These are phyloP conservation scores for Drosophila maculinotata DNA, from an alignment of 2,888 invertebrate genomes.

Conservation along the genomic window DNA sequence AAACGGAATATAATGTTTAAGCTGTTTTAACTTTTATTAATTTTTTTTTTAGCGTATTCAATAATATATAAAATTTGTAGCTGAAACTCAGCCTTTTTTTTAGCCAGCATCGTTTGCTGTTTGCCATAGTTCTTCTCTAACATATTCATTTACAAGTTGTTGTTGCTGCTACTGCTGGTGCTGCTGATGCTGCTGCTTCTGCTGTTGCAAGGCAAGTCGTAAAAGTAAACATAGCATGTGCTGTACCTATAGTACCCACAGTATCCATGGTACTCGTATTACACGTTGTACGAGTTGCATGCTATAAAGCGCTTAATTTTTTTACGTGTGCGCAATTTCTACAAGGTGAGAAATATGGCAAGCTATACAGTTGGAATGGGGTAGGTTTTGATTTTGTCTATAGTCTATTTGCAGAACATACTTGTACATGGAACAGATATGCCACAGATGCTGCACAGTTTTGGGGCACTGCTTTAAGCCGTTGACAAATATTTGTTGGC, in stretches of 20 bases:
- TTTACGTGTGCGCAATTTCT: constrained; percentile 49
- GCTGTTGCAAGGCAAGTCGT: constrained; percentile 62
- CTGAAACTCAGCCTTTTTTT: constrained; percentile 2
- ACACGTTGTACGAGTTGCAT: constrained; percentile 44
- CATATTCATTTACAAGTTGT: constrained; percentile 14
- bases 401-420: constrained; percentile 18
- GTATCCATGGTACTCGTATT: constrained; percentile 34
- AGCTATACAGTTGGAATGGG: constrained; percentile 3
- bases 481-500: constrained; percentile 19
- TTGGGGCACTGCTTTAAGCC: constrained; percentile 23
- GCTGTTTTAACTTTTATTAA: no score
- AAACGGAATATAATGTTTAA: no score
- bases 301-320: constrained; percentile 79
- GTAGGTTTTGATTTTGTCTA: constrained; percentile 3
- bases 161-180: constrained; percentile 27
- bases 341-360: constrained; percentile 74
- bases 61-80: constrained; percentile 11
- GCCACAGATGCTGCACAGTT: background rate
- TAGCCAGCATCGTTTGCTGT: constrained; percentile 10
- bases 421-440: background rate
- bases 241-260: constrained; percentile 34
- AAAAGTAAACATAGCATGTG: constrained; percentile 80
- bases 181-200: constrained; percentile 34
- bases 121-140: constrained; percentile 12
- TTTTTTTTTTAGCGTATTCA: no score